phyloP scores from a whole-genome alignment of 2,797 vertebrate genomes.

The Cercopithecus diana region DNA sequence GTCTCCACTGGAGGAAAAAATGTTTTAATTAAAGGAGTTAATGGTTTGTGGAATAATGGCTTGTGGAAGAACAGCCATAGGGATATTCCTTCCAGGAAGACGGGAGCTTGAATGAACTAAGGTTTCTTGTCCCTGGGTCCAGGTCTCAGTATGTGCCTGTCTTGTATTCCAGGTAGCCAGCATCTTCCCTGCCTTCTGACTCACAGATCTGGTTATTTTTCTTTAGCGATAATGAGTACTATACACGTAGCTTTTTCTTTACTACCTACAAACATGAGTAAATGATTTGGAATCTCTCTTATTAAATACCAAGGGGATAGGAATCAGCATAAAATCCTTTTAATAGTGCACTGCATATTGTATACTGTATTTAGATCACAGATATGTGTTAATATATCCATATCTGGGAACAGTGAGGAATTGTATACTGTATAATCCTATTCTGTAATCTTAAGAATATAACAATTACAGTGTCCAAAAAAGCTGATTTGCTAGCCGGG shows the following conservation, averaged over 20 bases:
- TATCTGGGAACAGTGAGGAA: not conserved
- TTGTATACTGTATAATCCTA: not conserved
- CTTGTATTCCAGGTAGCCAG: not conserved
- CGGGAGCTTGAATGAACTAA: not conserved
- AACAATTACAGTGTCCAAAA: not conserved
- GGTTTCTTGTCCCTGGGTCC: not conserved
- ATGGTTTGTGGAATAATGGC: not conserved
- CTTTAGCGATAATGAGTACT: not conserved
- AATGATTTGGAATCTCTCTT: not conserved
- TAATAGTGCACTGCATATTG: not conserved
- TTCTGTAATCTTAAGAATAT: not conserved
- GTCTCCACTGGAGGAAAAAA: not conserved
- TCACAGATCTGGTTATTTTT: not conserved
- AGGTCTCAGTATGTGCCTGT: not conserved
- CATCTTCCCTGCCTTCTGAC: not conserved
- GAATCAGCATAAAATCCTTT: not conserved
- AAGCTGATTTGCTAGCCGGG: not conserved
- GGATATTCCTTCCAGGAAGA: not conserved
- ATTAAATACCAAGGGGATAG: not conserved
- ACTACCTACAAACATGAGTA: not conserved
- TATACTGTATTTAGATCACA: constrained; percentile 63
- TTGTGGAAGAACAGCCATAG: not conserved
- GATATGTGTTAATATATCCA: constrained; percentile 71
- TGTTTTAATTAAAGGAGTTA: not conserved
- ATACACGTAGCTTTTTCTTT: not conserved